phyloP scores from a whole-genome alignment of 2,113 vertebrate genomes.

The Mastomys coucha region DNA sequence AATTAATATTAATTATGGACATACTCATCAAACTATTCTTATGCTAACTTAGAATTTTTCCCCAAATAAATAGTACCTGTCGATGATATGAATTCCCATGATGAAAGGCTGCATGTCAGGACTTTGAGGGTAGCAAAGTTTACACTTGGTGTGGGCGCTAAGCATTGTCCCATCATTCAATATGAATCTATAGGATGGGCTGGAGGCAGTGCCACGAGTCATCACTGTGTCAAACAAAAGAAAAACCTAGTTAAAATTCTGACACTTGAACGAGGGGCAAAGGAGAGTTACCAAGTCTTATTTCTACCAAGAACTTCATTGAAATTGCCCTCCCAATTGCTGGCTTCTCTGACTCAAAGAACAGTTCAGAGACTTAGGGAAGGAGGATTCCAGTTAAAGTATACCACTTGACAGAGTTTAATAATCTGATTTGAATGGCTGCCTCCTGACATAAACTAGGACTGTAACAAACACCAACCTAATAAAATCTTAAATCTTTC shows the following conservation, averaged over 20 bases:
- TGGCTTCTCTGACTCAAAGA: constrained; percentile 52
- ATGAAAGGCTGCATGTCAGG: constrained; percentile 97
- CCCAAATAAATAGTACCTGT: constrained; percentile 91
- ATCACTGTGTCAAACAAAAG: constrained; percentile 92
- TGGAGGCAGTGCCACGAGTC: constrained; percentile 96
- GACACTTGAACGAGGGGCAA: constrained; percentile 72
- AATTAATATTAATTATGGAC: constrained; percentile 27
- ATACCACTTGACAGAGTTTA: constrained; percentile 39
- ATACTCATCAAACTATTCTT: constrained; percentile 55
- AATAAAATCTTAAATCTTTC: constrained; percentile 44
- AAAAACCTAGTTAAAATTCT: constrained; percentile 84
- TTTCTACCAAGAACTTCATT: constrained; percentile 57
- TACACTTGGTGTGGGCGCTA: constrained; percentile 98
- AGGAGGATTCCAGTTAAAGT: constrained; percentile 49
- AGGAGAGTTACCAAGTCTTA: constrained; percentile 72
- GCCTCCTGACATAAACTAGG: constrained; percentile 50
- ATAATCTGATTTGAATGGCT: constrained; percentile 46
- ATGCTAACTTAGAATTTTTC: constrained; percentile 64
- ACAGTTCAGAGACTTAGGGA: constrained; percentile 51
- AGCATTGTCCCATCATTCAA: constrained; percentile 95
- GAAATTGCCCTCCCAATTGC: constrained; percentile 33
- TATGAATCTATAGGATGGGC: constrained; percentile 97
- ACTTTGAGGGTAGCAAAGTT: constrained; percentile 96
- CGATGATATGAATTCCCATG: constrained; percentile 98
- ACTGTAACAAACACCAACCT: constrained; percentile 49